Evolutionary conservation across 2,797 vertebrate species (phyloP), one percentile per base, ranked within the genome.

Genomic region (Pachyuromys duprasi): DNA sequence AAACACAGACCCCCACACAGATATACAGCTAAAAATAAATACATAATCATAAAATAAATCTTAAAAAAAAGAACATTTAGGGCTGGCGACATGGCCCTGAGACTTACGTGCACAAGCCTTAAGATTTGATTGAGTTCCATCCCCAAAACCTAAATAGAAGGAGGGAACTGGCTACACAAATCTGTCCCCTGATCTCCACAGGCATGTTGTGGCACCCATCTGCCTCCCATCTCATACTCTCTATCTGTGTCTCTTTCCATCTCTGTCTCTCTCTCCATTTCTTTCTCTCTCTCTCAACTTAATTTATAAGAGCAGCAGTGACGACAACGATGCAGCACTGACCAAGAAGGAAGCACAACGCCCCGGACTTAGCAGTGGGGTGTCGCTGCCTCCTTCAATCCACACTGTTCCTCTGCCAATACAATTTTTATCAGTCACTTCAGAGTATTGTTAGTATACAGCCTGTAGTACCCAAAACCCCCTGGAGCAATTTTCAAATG

Each of bases 401-500:
- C 84, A 80, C 31, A 93, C 55, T 39, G 81, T 90, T 93, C 87
- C 72, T 90, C 89, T 93, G 75, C 92, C 92, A 96, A 83, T 76
- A 62, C 17, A 83, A 63, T 97, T 97, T 95, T 95, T 91, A 95
- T 89, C 65, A 94, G 65, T 91, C 82, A 67, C 82, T 95, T 89
- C 36, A 72, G 33, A 89, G 36, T 65, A 65, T 42, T 96, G 78
- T 89, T 93, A 89, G 76, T 26, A 12, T 69, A 90, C 11, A 69
- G 31, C 92, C 8, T 94, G 74, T 89, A 89, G 92, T 91, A 92
- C 92, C 95, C 82, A 95, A 45, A 86, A 1, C 20, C 74, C 90
- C 63, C 39, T 6, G 36, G 84, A 65, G 94, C 74, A 83, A 91
- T 97, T 97, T 95, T 91, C 70, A 95, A 75, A 94, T 87, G 72